phyloP scores from a whole-genome alignment of 2,113 vertebrate genomes.

The Eira barbara region DNA sequence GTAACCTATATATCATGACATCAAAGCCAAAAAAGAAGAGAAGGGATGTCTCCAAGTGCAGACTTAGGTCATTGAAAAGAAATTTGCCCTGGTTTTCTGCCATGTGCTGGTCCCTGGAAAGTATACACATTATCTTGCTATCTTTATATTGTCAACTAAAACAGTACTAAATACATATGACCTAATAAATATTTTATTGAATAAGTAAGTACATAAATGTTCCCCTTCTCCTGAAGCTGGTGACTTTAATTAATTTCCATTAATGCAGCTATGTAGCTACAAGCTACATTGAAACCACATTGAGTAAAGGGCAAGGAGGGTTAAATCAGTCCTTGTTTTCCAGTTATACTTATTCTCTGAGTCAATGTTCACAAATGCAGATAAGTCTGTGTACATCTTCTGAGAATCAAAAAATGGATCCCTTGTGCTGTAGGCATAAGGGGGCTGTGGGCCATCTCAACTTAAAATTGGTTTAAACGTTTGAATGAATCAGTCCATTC shows the following conservation, averaged over 20 bases:
- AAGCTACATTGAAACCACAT: background rate
- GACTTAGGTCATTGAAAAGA: background rate
- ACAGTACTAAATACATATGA: background rate
- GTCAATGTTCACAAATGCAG: background rate
- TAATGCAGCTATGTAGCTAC: background rate
- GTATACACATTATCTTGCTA: background rate
- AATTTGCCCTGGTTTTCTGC: background rate
- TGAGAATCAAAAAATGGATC: background rate
- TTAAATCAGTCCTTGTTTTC: background rate
- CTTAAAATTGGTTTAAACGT: background rate
- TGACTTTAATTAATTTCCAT: background rate
- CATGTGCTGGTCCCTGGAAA: background rate
- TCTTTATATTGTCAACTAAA: background rate
- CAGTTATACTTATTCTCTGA: background rate
- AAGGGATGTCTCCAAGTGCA: background rate
- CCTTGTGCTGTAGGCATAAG: background rate
- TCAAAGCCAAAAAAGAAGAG: background rate
- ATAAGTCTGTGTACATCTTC: background rate
- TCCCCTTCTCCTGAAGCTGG: background rate
- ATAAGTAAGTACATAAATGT: background rate
- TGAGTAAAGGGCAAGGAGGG: background rate
- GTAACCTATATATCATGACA: slow-evolving; percentile 40
- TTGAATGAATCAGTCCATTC: background rate
- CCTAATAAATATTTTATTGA: background rate
- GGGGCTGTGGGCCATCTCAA: background rate